Percentiles rank a stretch among this genome's conserved stretches.
Conservation (phyloP, 2,888 invertebrate genomes). For the Ophioninae sp. region DNA sequence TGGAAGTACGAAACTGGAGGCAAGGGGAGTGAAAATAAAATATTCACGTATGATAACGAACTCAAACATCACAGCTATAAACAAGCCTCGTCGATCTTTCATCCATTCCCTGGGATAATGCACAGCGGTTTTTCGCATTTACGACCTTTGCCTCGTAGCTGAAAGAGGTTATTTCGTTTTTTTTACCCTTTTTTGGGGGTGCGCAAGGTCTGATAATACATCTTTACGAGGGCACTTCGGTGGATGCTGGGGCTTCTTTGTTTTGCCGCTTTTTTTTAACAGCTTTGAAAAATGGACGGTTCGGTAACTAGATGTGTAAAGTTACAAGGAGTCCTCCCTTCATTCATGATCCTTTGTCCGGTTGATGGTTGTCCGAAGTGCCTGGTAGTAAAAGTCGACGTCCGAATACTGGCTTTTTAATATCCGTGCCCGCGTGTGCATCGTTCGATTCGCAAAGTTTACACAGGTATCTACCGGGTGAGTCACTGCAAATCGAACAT, state of each 20-base stretch:
- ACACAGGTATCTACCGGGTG: too few relatives aligned
- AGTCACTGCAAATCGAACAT: background rate
- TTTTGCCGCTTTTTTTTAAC: constrained; percentile 12
- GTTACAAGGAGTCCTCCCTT: constrained; percentile 39
- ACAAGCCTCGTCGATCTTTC: background rate
- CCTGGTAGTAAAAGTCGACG: constrained; percentile 17
- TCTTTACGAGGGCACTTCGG: constrained; percentile 11
- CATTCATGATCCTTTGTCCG: constrained; percentile 62
- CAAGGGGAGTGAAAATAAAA: constrained; percentile 2
- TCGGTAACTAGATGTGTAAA: constrained; percentile 49
- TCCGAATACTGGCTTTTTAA: constrained; percentile 34
- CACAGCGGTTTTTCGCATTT: background rate
- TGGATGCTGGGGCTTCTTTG: background rate
- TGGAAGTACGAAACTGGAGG: background rate
- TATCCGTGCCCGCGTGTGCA: constrained; percentile 23
- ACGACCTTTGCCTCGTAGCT: constrained; percentile 3
- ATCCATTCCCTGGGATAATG: background rate
- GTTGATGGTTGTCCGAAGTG: constrained; percentile 39
- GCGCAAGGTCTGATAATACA: constrained; percentile 4
- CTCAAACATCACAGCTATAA: background rate
- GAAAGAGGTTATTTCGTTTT: background rate
- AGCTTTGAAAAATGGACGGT: constrained; percentile 28
- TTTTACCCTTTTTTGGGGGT: background rate
- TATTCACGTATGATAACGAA: constrained; percentile 1
- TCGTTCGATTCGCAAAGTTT: background rate